Percentiles rank a stretch among this genome's conserved stretches.
These are phyloP conservation scores for Selene dorsalis DNA, from an alignment of 2,797 vertebrate species.

Conservation along the genomic window DNA sequence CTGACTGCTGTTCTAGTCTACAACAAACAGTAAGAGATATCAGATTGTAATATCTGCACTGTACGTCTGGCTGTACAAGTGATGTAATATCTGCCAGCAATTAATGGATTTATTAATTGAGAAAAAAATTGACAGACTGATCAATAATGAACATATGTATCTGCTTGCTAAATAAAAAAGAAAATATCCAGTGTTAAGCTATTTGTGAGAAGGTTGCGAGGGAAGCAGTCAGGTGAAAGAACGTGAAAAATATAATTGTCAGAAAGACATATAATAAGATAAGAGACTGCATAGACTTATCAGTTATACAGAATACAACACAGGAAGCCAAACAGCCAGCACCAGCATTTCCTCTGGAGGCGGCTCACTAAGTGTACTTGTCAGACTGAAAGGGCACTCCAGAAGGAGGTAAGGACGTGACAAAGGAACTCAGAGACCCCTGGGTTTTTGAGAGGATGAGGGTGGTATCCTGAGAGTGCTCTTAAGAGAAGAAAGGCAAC, in stretches of 20 bases:
- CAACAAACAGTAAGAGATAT: background rate
- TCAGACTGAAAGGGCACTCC: constrained; percentile 60
- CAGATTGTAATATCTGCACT: background rate
- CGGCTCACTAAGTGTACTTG: constrained; percentile 48
- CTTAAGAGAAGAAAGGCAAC: constrained; percentile 15
- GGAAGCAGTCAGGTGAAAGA: constrained; percentile 17
- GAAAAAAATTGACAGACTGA: background rate
- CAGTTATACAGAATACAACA: constrained; percentile 26
- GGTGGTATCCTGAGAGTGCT: constrained; percentile 27
- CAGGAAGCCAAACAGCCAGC: constrained; percentile 52
- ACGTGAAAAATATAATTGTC: background rate
- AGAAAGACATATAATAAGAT: background rate
- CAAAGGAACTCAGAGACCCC: constrained; percentile 40
- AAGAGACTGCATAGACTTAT: constrained; percentile 1
- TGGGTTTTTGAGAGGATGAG: constrained; percentile 25
- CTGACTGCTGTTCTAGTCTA: no score
- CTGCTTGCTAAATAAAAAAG: background rate
- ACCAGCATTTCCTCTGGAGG: constrained; percentile 51
- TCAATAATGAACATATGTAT: background rate
- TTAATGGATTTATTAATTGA: background rate
- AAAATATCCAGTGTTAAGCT: constrained; percentile 2
- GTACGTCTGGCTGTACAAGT: background rate
- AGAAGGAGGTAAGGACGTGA: constrained; percentile 48
- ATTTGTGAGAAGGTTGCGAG: background rate
- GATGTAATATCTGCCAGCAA: background rate